phyloP scores from a whole-genome alignment of 2,888 invertebrate species.

The Habrosyne pyritoides region DNA sequence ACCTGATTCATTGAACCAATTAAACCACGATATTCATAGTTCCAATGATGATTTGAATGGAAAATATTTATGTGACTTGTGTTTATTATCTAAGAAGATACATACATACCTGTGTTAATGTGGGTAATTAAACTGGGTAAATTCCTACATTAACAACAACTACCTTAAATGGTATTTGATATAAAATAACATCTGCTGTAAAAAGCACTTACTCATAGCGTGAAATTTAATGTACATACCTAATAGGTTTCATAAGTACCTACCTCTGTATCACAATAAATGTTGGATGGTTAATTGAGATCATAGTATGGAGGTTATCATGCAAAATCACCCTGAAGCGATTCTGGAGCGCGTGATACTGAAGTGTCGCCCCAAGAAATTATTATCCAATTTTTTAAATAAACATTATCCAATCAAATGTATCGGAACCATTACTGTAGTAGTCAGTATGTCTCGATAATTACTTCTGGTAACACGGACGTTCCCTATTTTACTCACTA shows the following conservation, averaged over 20 bases:
- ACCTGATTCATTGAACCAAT: too few relatives aligned
- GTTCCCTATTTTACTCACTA: background rate
- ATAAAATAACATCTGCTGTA: too few relatives aligned
- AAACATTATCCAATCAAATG: conserved; percentile 4
- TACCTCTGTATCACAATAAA: background rate
- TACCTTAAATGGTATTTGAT: too few relatives aligned
- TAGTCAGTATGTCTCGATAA: background rate
- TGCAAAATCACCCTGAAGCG: conserved; percentile 21
- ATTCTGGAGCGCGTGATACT: conserved; percentile 21
- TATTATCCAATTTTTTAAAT: conserved; percentile 26
- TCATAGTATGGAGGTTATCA: conserved; percentile 22
- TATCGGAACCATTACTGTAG: background rate
- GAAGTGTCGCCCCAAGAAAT: conserved; percentile 12
- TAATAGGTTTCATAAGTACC: background rate
- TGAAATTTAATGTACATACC: background rate
- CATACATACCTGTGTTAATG: too few relatives aligned
- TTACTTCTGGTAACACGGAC: background rate
- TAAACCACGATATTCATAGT: too few relatives aligned
- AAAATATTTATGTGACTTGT: too few relatives aligned
- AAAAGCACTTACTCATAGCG: background rate
- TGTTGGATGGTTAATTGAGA: background rate
- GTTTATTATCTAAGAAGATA: too few relatives aligned
- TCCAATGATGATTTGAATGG: too few relatives aligned
- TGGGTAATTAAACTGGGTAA: too few relatives aligned
- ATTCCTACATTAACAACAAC: too few relatives aligned